These are phyloP conservation scores for Himalopsyche japonica DNA, from an alignment of 2,888 invertebrate species.

Conservation along the genomic window DNA sequence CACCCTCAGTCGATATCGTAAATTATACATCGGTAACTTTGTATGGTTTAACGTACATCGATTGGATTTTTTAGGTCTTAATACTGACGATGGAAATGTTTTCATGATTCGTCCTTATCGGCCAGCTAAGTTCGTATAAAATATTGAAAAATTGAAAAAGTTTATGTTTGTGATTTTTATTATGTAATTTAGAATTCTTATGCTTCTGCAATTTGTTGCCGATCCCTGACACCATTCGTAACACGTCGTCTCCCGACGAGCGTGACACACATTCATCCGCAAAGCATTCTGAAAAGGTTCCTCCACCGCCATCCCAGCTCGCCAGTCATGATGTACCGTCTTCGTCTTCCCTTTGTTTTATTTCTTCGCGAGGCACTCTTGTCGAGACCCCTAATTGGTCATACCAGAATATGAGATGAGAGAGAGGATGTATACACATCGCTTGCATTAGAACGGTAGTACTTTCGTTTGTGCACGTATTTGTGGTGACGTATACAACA, in stretches of 20 bases:
- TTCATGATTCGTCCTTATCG: too few species aligned
- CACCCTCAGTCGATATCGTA: too few species aligned
- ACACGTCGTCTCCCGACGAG: neutral
- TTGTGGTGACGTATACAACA: neutral
- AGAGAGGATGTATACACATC: neutral
- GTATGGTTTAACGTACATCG: too few species aligned
- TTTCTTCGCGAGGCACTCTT: neutral
- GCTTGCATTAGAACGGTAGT: neutral
- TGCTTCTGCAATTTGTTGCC: neutral
- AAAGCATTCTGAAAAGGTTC: neutral
- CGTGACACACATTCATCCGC: neutral
- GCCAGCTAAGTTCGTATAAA: too few species aligned
- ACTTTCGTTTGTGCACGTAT: neutral
- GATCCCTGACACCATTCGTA: neutral
- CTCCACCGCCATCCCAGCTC: neutral
- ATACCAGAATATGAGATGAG: neutral
- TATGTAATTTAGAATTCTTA: too few species aligned
- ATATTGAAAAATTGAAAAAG: too few species aligned
- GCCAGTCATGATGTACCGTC: neutral
- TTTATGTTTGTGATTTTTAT: too few species aligned
- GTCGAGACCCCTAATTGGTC: conserved; percentile 1
- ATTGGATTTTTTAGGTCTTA: too few species aligned
- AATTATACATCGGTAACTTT: too few species aligned
- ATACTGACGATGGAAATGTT: too few species aligned
- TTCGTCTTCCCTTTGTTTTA: neutral